Conservation (phyloP, 2,888 invertebrate species). For the Amiota communis region DNA sequence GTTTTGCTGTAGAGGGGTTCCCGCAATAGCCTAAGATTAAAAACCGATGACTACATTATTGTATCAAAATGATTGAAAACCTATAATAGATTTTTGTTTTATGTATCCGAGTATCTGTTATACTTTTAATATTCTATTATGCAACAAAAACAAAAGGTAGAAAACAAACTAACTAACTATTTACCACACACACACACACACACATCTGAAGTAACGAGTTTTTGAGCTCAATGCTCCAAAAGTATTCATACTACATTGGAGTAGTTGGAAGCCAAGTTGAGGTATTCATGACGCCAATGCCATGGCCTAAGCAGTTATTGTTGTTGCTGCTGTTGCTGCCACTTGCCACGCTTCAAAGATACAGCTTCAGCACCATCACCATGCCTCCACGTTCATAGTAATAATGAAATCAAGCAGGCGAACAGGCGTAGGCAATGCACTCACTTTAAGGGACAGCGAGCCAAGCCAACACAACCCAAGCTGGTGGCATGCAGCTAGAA, state of each 20-base stretch:
- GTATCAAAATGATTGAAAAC: too few relatives aligned
- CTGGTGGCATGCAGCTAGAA: too few relatives aligned
- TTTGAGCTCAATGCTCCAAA: slow-evolving; percentile 6
- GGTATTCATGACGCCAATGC: slow-evolving; percentile 12
- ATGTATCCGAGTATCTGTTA: not conserved
- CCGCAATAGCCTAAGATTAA: too few relatives aligned
- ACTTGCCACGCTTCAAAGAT: slow-evolving; percentile 29
- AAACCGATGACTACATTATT: not conserved
- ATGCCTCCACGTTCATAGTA: not conserved
- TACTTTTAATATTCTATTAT: slow-evolving; percentile 23
- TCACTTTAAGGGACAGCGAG: not conserved
- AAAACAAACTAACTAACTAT: slow-evolving; percentile 5
- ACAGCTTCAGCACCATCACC: not conserved
- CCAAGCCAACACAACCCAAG: too few relatives aligned
- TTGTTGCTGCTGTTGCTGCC: slow-evolving; percentile 28
- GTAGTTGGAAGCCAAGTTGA: slow-evolving; percentile 1
- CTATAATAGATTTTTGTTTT: too few relatives aligned
- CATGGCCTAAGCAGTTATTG: slow-evolving; percentile 25
- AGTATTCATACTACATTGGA: not conserved
- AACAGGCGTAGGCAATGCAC: not conserved
- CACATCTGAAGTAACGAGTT: not conserved
- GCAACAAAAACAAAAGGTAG: not conserved
- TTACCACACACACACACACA: not conserved
- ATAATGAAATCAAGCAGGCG: slow-evolving; percentile 29
- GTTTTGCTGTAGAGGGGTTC: too few relatives aligned